Evolutionary conservation across 2,888 invertebrate species (phyloP).

Genomic region (Atethmia centrago): DNA sequence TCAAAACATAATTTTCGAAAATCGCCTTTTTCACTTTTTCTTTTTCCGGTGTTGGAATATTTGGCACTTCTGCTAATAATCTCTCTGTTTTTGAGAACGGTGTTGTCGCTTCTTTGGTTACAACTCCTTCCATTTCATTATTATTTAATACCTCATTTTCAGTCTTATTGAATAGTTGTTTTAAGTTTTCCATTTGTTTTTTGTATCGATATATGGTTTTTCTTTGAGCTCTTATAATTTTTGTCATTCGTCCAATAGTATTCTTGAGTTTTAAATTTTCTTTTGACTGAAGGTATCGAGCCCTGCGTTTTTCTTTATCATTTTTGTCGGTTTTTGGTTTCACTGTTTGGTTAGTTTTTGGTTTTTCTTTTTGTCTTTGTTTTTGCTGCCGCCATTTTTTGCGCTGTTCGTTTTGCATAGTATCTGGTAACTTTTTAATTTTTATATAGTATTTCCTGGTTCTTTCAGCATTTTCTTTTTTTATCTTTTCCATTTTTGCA

Average conservation of each 20-base stretch:
- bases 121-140: constrained; percentile 4
- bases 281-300: constrained; percentile 21
- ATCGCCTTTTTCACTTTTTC: constrained; percentile 23
- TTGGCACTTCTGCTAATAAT: constrained; percentile 11
- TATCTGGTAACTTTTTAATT: neutral
- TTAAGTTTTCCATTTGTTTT: constrained; percentile 30
- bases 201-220: constrained; percentile 28
- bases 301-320: constrained; percentile 1
- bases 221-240: constrained; percentile 30
- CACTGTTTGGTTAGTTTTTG: no score
- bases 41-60: constrained; percentile 15
- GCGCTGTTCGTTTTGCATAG: no score
- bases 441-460: neutral
- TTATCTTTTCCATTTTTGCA: constrained; percentile 10
- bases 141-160: constrained; percentile 12
- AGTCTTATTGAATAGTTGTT: constrained; percentile 22
- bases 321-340: no score
- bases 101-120: constrained; percentile 21
- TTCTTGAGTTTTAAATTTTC: constrained; percentile 27
- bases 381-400: no score
- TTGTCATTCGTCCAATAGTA: constrained; percentile 21
- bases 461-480: constrained; percentile 13
- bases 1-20: constrained; percentile 12
- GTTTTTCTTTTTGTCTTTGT: no score
- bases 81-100: constrained; percentile 19